phyloP scores from a whole-genome alignment of 2,113 vertebrate species.

The Poeciliopsis turrubarensis region DNA sequence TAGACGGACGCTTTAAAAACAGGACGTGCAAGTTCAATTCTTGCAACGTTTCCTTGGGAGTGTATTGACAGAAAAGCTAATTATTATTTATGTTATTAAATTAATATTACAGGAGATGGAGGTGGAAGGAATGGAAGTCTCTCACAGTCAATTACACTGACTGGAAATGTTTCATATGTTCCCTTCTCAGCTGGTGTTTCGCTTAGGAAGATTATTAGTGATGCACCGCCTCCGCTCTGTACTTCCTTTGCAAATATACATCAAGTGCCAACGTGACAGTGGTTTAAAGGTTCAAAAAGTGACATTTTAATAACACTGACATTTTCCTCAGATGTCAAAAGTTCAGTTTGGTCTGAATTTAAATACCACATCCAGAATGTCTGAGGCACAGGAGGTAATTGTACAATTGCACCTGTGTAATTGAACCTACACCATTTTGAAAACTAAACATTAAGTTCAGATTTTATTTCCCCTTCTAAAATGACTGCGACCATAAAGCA shows the following conservation, averaged over 20 bases:
- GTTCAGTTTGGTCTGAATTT: background rate
- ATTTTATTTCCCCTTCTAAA: too few relatives aligned
- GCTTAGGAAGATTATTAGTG: background rate
- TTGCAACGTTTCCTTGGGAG: background rate
- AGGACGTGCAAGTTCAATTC: background rate
- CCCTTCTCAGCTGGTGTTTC: background rate
- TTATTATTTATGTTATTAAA: background rate
- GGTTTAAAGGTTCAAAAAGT: too few relatives aligned
- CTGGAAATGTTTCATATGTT: background rate
- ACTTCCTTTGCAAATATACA: background rate
- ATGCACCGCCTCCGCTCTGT: background rate
- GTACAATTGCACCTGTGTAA: too few relatives aligned
- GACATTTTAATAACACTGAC: background rate
- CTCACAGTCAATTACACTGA: too few relatives aligned
- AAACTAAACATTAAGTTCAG: too few relatives aligned
- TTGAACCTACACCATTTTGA: too few relatives aligned
- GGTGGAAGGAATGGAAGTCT: background rate
- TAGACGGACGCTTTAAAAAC: conserved; percentile 39
- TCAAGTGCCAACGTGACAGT: background rate
- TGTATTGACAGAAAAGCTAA: background rate
- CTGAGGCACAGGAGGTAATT: background rate
- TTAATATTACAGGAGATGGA: background rate
- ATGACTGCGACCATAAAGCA: too few relatives aligned
- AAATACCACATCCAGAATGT: background rate
- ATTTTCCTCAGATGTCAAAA: background rate